A percentile compares a stretch with the other conserved stretches of the same genome.
These are phyloP conservation scores for Helleia helle DNA, from an alignment of 2,888 invertebrate species.

Conservation along the genomic window DNA sequence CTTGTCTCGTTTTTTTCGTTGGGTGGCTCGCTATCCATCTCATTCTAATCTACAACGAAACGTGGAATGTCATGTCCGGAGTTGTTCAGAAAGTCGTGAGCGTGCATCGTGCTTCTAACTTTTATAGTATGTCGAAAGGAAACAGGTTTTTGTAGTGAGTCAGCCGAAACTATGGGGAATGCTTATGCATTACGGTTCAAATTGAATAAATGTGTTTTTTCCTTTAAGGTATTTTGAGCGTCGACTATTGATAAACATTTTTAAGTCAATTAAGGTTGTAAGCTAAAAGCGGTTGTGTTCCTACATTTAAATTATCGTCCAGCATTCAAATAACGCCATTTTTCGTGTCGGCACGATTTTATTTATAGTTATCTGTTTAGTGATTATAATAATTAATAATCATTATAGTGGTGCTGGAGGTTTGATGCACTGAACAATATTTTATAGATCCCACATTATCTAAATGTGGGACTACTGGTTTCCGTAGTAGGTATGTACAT, in stretches of 20 bases:
- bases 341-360: constrained; percentile 72
- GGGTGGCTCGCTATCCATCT: constrained; percentile 61
- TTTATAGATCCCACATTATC: no score
- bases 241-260: constrained; percentile 69
- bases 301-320: constrained; percentile 74
- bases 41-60: constrained; percentile 73
- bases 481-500: no score
- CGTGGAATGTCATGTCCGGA: constrained; percentile 74
- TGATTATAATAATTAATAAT: constrained; percentile 20
- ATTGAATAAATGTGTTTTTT: constrained; percentile 24
- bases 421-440: no score
- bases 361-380: constrained; percentile 62
- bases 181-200: constrained; percentile 27
- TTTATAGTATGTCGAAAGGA: constrained; percentile 37
- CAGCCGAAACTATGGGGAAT: constrained; percentile 28
- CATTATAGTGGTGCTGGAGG: no score
- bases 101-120: constrained; percentile 72
- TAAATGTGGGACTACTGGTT: no score
- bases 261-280: constrained; percentile 75
- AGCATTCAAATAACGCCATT: constrained; percentile 73
- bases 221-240: constrained; percentile 26
- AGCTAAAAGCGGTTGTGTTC: constrained; percentile 74
- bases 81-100: constrained; percentile 75
- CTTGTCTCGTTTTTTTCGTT: constrained; percentile 70
- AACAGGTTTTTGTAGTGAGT: constrained; percentile 31